Base-by-base conservation (phyloP, 2,888 invertebrate genomes). In the Ormyrus labotus region DNA sequence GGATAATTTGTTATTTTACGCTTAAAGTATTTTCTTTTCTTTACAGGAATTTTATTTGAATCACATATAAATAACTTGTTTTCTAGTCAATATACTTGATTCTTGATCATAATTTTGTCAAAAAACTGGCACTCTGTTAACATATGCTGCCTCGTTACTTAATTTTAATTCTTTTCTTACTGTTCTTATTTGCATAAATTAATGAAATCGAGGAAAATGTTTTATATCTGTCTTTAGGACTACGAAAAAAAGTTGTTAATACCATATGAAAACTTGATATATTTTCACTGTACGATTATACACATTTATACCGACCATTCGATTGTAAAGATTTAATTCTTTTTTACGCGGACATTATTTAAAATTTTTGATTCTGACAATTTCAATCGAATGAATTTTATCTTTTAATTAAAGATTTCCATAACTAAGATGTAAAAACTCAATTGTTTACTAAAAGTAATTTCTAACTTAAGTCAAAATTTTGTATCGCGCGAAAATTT, bases 31-130 rank as follows among this genome's bases (percentile, higher is more conserved):
- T 57, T 63, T 68, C 70, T 75, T 75, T 11, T 13, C 13, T 71
- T 48, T 63, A 58, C 50, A 65, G 71, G 19, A 34, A 6, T 7
- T 67, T 75, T 71, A 58, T 34, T 71, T 19, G 19, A 76, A 64
- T 53, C 47, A 45, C 11, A 9, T 57, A 10, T 57, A 60, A 34
- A 63, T 76, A 64, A 72, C 70, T 57, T 75, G 57, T 57, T 70
- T 80, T 75, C 81, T 81, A 81, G 81, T 81, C 78, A 70, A 34
- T 70, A 71, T 47, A 63, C 53, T 78, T 74, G 57, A 65, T 67
- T 64, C 60, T 68, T 58, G 10, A 51, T 68, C 51, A 13, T n/a
- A 65, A 67, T 57, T 34, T 63, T 68, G 57, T 50, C 57, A n/a
- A 55, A 65, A 80, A 72, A 6, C 50, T 34, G 34, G 34, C 34